Evolutionary conservation across 2,797 vertebrate species (phyloP).

Genomic region (Gastrophryne carolinensis): DNA sequence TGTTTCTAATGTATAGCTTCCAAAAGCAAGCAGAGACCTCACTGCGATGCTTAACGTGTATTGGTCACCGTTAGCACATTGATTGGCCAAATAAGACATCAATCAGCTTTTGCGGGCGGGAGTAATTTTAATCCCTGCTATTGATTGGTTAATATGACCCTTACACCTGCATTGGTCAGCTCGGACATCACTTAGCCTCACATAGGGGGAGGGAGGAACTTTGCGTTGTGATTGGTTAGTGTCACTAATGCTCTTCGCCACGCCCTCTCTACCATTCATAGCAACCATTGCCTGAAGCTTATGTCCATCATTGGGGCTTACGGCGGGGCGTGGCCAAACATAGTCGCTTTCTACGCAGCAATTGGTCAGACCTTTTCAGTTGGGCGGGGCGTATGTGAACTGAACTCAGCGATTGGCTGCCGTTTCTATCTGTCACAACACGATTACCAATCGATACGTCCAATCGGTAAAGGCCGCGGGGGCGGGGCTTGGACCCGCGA

Average conservation of each 20-base stretch:
- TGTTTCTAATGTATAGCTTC: too few species aligned
- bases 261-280: not conserved
- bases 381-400: not conserved
- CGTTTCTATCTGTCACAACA: not conserved
- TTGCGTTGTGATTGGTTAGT: not conserved
- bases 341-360: not conserved
- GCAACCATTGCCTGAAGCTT: constrained; percentile 1
- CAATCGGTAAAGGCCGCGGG: constrained; percentile 49
- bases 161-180: not conserved
- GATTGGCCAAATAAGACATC: not conserved
- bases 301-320: constrained; percentile 6
- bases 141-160: too few species aligned
- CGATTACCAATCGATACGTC: constrained; percentile 52
- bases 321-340: not conserved
- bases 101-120: too few species aligned
- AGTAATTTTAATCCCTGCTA: too few species aligned
- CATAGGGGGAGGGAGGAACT: not conserved
- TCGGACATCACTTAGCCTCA: not conserved
- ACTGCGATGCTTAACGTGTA: too few species aligned
- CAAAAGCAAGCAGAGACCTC: too few species aligned
- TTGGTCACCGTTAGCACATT: not conserved
- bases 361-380: not conserved
- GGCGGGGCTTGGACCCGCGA: constrained; percentile 40
- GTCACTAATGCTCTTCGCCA: not conserved
- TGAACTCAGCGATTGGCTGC: not conserved